phyloP scores from a whole-genome alignment of 2,888 invertebrate genomes.

The Smittia sp. region DNA sequence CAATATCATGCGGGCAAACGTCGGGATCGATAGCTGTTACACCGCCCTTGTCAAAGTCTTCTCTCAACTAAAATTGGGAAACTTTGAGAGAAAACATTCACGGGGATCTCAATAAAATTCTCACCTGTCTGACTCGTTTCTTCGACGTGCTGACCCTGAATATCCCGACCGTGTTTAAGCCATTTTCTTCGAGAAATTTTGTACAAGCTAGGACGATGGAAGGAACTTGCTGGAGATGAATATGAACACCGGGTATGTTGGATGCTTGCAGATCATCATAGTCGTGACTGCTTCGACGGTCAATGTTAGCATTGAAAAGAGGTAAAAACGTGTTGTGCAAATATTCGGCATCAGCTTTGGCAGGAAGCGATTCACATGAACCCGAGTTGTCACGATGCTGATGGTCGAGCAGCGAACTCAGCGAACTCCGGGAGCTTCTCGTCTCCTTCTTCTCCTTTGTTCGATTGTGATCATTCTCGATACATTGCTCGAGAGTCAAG shows the following conservation, averaged over 20 bases:
- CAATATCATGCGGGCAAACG: constrained; percentile 90
- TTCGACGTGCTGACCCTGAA: constrained; percentile 91
- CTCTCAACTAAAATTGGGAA: constrained; percentile 69
- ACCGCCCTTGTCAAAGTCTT: constrained; percentile 83
- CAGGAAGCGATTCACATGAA: constrained; percentile 69
- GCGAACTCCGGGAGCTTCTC: constrained; percentile 46
- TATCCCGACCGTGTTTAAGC: constrained; percentile 81
- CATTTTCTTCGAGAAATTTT: constrained; percentile 74
- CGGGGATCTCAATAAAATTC: constrained; percentile 43
- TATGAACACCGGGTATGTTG: constrained; percentile 45
- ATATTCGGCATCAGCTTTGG: constrained; percentile 34
- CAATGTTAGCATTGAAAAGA: constrained; percentile 32
- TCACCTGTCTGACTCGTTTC: constrained; percentile 85
- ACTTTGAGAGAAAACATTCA: background rate
- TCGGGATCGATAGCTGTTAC: constrained; percentile 71
- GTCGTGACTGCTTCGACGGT: constrained; percentile 50
- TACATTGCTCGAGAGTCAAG: constrained; percentile 77
- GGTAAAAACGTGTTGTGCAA: constrained; percentile 35
- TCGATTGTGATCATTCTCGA: constrained; percentile 66
- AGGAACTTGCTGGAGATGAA: constrained; percentile 62
- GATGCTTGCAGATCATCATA: constrained; percentile 46
- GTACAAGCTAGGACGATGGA: constrained; percentile 76
- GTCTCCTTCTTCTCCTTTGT: constrained; percentile 55
- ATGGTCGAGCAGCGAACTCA: constrained; percentile 49
- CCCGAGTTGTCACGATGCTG: constrained; percentile 55